Percentiles rank a stretch among this genome's conserved stretches.
Evolutionary conservation across 2,888 invertebrate species (phyloP).

Genomic region (Hirtodrosophila duncani): DNA sequence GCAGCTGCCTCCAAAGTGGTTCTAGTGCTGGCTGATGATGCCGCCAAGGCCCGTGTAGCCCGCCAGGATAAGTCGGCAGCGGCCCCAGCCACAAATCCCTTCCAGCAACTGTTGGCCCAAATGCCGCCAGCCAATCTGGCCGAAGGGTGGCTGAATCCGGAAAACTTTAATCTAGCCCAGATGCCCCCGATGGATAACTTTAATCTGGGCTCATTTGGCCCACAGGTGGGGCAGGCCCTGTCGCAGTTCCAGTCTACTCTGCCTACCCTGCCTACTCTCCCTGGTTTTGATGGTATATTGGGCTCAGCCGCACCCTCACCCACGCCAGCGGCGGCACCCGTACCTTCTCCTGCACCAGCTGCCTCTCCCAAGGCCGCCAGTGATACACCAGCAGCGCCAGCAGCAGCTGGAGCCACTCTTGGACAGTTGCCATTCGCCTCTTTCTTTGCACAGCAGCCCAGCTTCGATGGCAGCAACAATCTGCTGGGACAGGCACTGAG

Average conservation of each 20-base stretch:
- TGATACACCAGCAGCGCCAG: neutral
- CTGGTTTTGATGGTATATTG: slow-evolving; percentile 14
- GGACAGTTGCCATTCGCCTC: neutral
- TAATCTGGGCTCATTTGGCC: slow-evolving; percentile 18
- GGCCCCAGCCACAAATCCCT: neutral
- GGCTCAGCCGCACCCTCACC: slow-evolving; percentile 36
- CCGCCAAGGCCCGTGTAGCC: slow-evolving; percentile 36
- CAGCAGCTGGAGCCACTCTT: neutral
- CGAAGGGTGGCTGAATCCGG: slow-evolving; percentile 10
- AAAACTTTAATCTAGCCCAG: neutral
- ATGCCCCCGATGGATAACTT: slow-evolving; percentile 9
- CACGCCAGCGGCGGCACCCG: neutral
- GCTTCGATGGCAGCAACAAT: slow-evolving; percentile 31
- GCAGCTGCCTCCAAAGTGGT: slow-evolving; percentile 65
- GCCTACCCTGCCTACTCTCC: neutral
- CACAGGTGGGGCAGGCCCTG: slow-evolving; percentile 13
- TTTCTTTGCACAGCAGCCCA: slow-evolving; percentile 14
- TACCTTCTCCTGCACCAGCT: neutral
- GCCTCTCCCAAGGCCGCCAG: neutral
- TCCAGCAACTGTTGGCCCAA: slow-evolving; percentile 28
- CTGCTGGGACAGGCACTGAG: slow-evolving; percentile 37
- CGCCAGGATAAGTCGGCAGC: slow-evolving; percentile 38
- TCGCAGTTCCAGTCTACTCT: neutral
- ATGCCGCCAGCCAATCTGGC: slow-evolving; percentile 9
- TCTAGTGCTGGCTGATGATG: slow-evolving; percentile 69